These are phyloP conservation scores for Acinonyx jubatus DNA, from an alignment of 2,113 vertebrate genomes.

Conservation along the genomic window DNA sequence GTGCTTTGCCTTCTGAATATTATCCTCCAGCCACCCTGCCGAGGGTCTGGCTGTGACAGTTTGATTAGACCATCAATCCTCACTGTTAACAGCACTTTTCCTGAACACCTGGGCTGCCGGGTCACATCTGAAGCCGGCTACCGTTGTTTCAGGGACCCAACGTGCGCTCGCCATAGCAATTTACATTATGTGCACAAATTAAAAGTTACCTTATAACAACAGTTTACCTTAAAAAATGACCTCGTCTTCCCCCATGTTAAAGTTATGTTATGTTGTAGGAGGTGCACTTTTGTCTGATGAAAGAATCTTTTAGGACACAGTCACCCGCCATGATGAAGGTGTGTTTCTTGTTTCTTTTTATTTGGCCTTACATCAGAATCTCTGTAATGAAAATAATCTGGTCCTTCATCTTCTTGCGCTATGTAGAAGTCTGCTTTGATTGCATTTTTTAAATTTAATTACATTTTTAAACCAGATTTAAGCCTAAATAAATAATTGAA, in stretches of 20 bases:
- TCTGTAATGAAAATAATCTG: constrained; percentile 52
- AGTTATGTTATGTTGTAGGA: constrained; percentile 74
- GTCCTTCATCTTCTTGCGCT: not conserved
- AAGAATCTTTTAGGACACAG: constrained; percentile 57
- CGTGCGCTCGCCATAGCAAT: constrained; percentile 83
- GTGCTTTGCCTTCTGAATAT: constrained; percentile 94
- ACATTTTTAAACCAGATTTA: constrained; percentile 20
- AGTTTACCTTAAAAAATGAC: constrained; percentile 83
- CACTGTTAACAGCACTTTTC: constrained; percentile 98
- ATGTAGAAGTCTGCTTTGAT: constrained; percentile 31
- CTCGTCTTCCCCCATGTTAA: constrained; percentile 71
- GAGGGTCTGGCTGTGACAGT: constrained; percentile 96
- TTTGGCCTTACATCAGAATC: constrained; percentile 29
- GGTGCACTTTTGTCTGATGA: constrained; percentile 74
- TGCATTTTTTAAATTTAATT: constrained; percentile 58
- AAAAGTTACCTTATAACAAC: constrained; percentile 86
- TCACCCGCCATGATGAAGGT: constrained; percentile 38
- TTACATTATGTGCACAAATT: constrained; percentile 87
- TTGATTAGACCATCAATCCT: constrained; percentile 99
- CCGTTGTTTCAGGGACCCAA: constrained; percentile 93
- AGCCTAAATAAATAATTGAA: constrained; percentile 63
- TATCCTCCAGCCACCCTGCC: constrained; percentile 91
- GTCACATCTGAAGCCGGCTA: constrained; percentile 98
- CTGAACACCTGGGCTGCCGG: constrained; percentile 98
- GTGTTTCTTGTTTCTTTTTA: constrained; percentile 39